A percentile compares a stretch with the other conserved stretches of the same genome.
These are phyloP conservation scores for Drosophila pseudoananassae DNA, from an alignment of 1,140 invertebrate genomes.

Conservation along the genomic window DNA sequence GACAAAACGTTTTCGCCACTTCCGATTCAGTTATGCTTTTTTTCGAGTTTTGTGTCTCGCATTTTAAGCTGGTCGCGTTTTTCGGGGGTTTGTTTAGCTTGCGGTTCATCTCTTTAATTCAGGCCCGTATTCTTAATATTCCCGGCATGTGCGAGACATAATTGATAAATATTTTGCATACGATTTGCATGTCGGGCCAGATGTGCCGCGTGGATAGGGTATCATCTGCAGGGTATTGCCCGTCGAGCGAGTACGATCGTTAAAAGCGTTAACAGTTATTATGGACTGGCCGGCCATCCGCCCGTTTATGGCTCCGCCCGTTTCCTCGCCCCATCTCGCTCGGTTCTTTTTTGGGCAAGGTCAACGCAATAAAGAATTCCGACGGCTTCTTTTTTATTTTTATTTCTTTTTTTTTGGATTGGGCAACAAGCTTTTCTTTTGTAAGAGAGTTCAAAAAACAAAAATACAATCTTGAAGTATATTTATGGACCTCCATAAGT, in stretches of 20 bases:
- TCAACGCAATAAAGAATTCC: conserved; percentile 67
- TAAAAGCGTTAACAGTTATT: conserved; percentile 40
- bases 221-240: not conserved
- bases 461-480: conserved; percentile 25
- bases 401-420: conserved; percentile 17
- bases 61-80: conserved; percentile 17
- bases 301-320: conserved; percentile 39
- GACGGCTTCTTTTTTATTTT: conserved; percentile 11
- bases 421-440: conserved; percentile 32
- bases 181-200: conserved; percentile 54
- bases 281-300: conserved; percentile 7
- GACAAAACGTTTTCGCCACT: conserved; percentile 69
- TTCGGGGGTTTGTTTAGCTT: not conserved
- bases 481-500: conserved; percentile 2
- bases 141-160: conserved; percentile 64
- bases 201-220: conserved; percentile 11
- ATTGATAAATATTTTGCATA: conserved; percentile 52
- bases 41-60: conserved; percentile 34
- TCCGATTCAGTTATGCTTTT: conserved; percentile 56
- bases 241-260: conserved; percentile 6
- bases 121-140: conserved; percentile 41
- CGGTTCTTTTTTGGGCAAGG: conserved; percentile 66
- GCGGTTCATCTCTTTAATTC: conserved; percentile 8
- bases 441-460: conserved; percentile 10
- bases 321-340: conserved; percentile 38